These are phyloP conservation scores for Limnephilus lunatus DNA, from an alignment of 2,888 invertebrate species.

Conservation along the genomic window DNA sequence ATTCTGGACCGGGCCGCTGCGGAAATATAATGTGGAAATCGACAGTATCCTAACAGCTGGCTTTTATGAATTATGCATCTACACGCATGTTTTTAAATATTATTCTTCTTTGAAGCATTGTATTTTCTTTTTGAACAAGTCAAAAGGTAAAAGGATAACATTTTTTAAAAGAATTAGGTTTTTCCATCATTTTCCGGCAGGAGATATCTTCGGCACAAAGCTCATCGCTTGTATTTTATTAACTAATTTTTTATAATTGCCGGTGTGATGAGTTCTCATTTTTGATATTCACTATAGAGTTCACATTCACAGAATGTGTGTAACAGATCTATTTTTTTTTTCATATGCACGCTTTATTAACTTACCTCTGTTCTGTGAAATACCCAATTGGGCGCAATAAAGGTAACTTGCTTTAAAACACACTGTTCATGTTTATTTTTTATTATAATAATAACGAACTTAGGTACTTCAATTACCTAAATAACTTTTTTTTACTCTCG, in stretches of 20 bases:
- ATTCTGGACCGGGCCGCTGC: not conserved
- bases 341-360: too few relatives aligned
- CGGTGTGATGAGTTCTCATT: not conserved
- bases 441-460: too few relatives aligned
- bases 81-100: not conserved
- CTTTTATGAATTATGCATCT: conserved; percentile 34
- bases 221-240: not conserved
- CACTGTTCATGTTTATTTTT: too few relatives aligned
- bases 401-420: too few relatives aligned
- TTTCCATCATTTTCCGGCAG: not conserved
- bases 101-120: not conserved
- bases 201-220: not conserved
- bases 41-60: not conserved
- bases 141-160: not conserved
- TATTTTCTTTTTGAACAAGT: not conserved
- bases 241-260: not conserved
- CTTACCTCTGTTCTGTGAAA: too few relatives aligned
- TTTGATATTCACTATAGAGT: too few relatives aligned
- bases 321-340: too few relatives aligned
- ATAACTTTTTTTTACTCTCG: too few relatives aligned
- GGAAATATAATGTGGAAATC: conserved; percentile 14
- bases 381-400: too few relatives aligned
- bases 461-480: too few relatives aligned
- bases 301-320: not conserved
- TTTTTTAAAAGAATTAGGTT: not conserved